Evolutionary conservation across 2,888 invertebrate genomes (phyloP).

Genomic region (Drosophila emarginata): DNA sequence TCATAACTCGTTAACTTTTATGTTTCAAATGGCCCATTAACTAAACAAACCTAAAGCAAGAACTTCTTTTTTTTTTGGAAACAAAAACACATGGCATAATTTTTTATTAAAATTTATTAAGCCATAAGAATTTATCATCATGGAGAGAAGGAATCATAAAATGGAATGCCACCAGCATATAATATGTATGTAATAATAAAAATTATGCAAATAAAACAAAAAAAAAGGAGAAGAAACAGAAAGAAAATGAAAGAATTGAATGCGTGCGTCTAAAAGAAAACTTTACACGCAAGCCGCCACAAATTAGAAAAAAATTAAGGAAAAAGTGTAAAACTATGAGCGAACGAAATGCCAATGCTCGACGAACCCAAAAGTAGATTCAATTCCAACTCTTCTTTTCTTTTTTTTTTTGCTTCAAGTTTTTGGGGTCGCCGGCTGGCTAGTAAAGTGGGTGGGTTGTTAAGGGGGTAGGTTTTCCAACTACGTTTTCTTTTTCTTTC

Average conservation of each 20-base stretch:
- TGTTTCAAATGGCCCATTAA: neutral
- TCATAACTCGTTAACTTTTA: neutral
- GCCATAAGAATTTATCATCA: slow-evolving; percentile 1
- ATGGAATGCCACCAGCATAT: neutral
- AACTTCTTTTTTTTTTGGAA: neutral
- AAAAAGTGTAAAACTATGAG: slow-evolving; percentile 14
- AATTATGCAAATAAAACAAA: slow-evolving; percentile 9
- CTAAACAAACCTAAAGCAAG: neutral
- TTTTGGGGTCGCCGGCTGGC: slow-evolving; percentile 2
- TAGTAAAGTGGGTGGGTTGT: slow-evolving; percentile 1
- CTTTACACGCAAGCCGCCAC: slow-evolving; percentile 21
- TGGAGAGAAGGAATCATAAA: neutral
- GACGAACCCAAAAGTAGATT: slow-evolving; percentile 27
- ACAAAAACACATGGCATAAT: neutral
- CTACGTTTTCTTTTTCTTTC: slow-evolving; percentile 9
- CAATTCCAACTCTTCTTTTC: neutral
- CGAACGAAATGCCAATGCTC: slow-evolving; percentile 21
- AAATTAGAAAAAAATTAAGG: neutral
- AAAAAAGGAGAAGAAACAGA: neutral
- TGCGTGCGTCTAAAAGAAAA: slow-evolving; percentile 22
- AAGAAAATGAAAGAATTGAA: slow-evolving; percentile 7
- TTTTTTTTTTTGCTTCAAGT: neutral
- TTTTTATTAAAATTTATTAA: slow-evolving; percentile 10
- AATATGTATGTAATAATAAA: slow-evolving; percentile 8
- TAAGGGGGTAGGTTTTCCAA: slow-evolving; percentile 7